These are phyloP conservation scores for Diadumene lineata DNA, from an alignment of 92 coral and sea anemone genomes.

Conservation along the genomic window DNA sequence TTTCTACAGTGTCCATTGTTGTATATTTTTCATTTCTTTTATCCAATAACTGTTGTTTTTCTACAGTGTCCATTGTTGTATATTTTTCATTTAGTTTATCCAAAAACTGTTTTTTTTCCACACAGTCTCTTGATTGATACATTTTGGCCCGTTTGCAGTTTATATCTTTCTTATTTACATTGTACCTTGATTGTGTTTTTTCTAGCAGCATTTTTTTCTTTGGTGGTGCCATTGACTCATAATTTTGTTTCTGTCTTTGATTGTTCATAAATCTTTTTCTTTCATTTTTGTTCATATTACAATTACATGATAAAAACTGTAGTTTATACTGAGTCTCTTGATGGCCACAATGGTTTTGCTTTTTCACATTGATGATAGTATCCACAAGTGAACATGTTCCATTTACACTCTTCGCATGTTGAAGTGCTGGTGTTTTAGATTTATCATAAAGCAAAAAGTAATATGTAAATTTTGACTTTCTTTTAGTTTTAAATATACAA, in stretches of 20 bases:
- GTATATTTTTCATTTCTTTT: no score
- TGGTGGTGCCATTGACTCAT: constrained; percentile 27
- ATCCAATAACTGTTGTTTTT: no score
- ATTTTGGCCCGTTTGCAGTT: no score
- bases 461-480: no score
- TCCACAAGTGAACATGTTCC: constrained; percentile 47
- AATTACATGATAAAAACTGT: constrained; percentile 37
- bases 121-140: constrained; percentile 27
- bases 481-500: no score
- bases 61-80: no score
- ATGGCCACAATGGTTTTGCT: constrained; percentile 5
- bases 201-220: constrained; percentile 26
- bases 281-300: constrained; percentile 28
- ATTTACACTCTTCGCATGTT: constrained; percentile 41
- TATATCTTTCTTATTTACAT: no score
- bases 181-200: constrained; percentile 18
- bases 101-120: constrained; percentile 26
- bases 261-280: constrained; percentile 32
- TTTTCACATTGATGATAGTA: constrained; percentile 31
- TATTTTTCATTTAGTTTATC: no score
- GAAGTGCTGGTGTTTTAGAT: constrained; percentile 27
- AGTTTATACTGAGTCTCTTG: constrained; percentile 50
- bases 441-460: no score
- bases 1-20: no score
- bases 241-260: constrained; percentile 6